Conservation (phyloP, 2,888 invertebrate species). For the Temnothorax rugatulus region DNA sequence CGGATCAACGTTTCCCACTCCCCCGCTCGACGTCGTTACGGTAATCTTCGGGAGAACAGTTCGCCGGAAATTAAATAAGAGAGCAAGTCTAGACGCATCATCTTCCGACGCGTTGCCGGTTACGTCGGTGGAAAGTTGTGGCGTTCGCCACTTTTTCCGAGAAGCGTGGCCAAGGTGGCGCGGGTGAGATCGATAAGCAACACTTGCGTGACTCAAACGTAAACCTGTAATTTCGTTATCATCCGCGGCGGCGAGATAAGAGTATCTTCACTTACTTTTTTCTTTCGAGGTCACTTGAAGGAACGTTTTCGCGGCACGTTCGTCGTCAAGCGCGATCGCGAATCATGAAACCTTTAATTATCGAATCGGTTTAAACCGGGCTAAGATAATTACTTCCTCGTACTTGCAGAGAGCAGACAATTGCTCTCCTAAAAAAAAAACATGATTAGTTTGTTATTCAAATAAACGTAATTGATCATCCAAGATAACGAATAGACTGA, state of each 20-base stretch:
- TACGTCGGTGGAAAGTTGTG: not conserved
- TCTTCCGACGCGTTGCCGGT: constrained; percentile 31
- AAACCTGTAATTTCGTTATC: constrained; percentile 36
- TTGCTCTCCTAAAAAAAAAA: not conserved
- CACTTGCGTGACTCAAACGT: not conserved
- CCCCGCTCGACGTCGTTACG: constrained; percentile 26
- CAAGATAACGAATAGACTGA: not conserved
- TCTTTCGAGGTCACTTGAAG: not conserved
- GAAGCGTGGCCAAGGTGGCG: not conserved
- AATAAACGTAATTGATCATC: not conserved
- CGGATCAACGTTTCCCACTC: constrained; percentile 23
- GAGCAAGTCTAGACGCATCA: constrained; percentile 48
- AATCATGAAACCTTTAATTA: not conserved
- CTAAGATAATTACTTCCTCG: not conserved
- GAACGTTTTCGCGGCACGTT: not conserved
- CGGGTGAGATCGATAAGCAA: constrained; percentile 14
- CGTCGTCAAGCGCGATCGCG: not conserved
- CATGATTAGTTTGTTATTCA: not conserved
- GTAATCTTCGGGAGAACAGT: constrained; percentile 45
- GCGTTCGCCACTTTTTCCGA: not conserved
- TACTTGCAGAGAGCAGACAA: not conserved
- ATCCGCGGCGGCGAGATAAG: constrained; percentile 26
- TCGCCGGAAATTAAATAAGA: constrained; percentile 70
- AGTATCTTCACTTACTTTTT: not conserved
- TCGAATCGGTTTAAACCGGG: not conserved